Percentiles rank a stretch among this genome's conserved stretches.
phyloP scores from a whole-genome alignment of 1,140 invertebrate genomes.

The Pseudomyrmex concolor region DNA sequence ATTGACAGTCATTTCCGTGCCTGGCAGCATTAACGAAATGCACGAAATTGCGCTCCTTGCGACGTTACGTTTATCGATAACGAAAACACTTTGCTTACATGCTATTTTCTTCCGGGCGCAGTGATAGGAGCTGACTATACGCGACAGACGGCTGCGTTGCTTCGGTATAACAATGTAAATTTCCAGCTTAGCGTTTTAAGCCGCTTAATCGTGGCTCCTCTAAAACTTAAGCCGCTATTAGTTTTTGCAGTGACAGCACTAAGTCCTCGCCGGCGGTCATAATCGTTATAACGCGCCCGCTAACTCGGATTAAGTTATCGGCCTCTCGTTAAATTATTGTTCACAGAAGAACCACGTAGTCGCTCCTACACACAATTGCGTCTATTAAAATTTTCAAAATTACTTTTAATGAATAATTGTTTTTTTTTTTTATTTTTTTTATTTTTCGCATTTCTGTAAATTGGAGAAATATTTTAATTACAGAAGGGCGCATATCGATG shows the following conservation, averaged over 20 bases:
- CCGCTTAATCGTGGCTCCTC: constrained; percentile 67
- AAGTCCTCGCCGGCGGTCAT: constrained; percentile 69
- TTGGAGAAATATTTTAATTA: neutral
- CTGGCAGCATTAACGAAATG: too few relatives aligned
- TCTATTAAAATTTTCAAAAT: neutral
- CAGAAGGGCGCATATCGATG: neutral
- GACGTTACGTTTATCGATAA: neutral
- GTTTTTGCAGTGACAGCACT: constrained; percentile 76
- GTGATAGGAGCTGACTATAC: constrained; percentile 15
- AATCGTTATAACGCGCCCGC: constrained; percentile 72
- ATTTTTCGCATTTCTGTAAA: too few relatives aligned
- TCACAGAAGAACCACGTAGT: neutral
- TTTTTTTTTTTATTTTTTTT: too few relatives aligned
- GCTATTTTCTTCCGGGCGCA: constrained; percentile 24
- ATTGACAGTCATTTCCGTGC: neutral
- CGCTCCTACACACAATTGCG: constrained; percentile 12
- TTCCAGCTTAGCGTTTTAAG: constrained; percentile 68
- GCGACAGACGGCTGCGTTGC: constrained; percentile 38
- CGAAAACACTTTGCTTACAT: neutral
- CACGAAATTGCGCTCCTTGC: neutral
- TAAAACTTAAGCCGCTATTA: constrained; percentile 75
- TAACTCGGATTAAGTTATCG: constrained; percentile 73
- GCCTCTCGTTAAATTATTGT: constrained; percentile 73
- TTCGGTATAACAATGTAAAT: constrained; percentile 65
- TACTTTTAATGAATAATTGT: neutral